These are phyloP conservation scores for Andricus curvator DNA, from an alignment of 2,888 invertebrate genomes.

Conservation along the genomic window DNA sequence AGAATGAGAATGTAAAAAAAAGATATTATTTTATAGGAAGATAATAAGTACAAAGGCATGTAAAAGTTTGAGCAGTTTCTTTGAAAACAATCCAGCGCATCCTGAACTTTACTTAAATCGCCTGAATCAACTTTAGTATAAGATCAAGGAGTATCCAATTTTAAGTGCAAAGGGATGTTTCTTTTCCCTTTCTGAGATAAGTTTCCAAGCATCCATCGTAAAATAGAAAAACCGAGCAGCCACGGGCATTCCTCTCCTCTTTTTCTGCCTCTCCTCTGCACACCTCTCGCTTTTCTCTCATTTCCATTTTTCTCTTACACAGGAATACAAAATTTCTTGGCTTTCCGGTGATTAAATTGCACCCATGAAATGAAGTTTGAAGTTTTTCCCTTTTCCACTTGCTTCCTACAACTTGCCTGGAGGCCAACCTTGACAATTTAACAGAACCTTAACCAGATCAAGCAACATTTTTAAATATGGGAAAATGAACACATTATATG, in stretches of 20 bases:
- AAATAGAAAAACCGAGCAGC: slow-evolving; percentile 5
- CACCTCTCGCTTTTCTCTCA: slow-evolving; percentile 18
- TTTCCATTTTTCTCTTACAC: slow-evolving; percentile 9
- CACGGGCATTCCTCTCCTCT: slow-evolving; percentile 4
- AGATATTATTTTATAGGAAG: not conserved
- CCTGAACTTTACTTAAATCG: slow-evolving; percentile 16
- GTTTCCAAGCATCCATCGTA: slow-evolving; percentile 18
- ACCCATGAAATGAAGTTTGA: not conserved
- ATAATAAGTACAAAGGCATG: slow-evolving; percentile 12
- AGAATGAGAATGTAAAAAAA: no score
- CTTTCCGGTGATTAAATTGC: slow-evolving; percentile 3
- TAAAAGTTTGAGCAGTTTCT: slow-evolving; percentile 15
- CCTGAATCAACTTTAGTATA: slow-evolving; percentile 22
- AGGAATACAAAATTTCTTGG: slow-evolving; percentile 21
- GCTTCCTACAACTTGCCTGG: not conserved
- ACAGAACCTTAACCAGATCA: not conserved
- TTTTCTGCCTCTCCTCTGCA: not conserved
- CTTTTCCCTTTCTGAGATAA: slow-evolving; percentile 24
- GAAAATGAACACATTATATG: not conserved
- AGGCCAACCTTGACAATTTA: not conserved
- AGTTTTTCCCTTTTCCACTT: not conserved
- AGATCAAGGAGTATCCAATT: slow-evolving; percentile 18
- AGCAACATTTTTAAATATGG: not conserved
- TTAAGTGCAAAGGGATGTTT: slow-evolving; percentile 35
- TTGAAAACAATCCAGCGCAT: slow-evolving; percentile 3